A percentile compares a stretch with the other conserved stretches of the same genome.
phyloP scores from a whole-genome alignment of 2,888 invertebrate genomes.

The Harpalus rufipes region DNA sequence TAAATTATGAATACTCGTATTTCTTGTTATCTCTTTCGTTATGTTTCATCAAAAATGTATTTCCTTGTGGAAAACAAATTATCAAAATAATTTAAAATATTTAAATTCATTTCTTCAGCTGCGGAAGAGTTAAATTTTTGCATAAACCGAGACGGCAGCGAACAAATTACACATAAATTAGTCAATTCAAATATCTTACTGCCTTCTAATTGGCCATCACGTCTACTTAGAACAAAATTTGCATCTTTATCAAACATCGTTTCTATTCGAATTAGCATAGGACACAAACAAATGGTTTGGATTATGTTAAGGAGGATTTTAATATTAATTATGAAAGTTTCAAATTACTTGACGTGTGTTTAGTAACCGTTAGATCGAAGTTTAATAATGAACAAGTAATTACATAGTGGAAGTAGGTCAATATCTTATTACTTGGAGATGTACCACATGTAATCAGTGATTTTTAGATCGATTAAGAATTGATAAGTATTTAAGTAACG shows the following conservation, averaged over 20 bases:
- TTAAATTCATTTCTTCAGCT: conserved; percentile 32
- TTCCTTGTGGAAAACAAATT: conserved; percentile 9
- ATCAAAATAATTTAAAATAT: conserved; percentile 31
- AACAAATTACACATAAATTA: conserved; percentile 55
- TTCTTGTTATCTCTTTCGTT: not conserved
- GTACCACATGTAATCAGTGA: conserved; percentile 22
- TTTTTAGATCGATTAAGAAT: conserved; percentile 18
- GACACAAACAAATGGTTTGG: conserved; percentile 11
- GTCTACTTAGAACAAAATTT: conserved; percentile 39
- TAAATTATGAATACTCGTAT: not conserved
- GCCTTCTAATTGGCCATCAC: conserved; percentile 24
- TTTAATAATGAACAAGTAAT: not conserved
- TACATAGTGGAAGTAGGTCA: conserved; percentile 18
- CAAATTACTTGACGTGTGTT: not conserved
- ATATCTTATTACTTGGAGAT: conserved; percentile 12
- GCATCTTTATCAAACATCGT: conserved; percentile 32
- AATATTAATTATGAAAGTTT: not conserved
- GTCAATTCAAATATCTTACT: conserved; percentile 35
- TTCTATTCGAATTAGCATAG: conserved; percentile 26
- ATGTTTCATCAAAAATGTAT: not conserved
- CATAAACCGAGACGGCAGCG: not conserved
- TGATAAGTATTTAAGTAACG: conserved; percentile 18
- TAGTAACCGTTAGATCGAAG: not conserved
- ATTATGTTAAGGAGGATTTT: conserved; percentile 13
- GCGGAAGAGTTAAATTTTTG: conserved; percentile 8